Conservation (phyloP, 2,113 vertebrate genomes). For the Mormyrus iriodes region DNA sequence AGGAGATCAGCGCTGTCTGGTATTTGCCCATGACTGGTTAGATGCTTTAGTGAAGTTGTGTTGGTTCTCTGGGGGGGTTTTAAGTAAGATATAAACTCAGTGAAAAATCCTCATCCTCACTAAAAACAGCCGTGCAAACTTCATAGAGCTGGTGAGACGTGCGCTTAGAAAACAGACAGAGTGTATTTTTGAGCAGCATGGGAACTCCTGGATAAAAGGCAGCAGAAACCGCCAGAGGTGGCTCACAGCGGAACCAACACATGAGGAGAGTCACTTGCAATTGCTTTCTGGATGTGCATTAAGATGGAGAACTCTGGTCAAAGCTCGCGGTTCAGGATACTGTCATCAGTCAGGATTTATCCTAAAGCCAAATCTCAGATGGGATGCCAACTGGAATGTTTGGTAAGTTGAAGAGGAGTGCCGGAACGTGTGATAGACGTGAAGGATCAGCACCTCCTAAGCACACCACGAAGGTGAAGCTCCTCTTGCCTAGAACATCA, state of each 20-base stretch:
- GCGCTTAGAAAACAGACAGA: conserved; percentile 32
- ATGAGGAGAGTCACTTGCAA: neutral
- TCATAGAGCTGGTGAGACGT: conserved; percentile 9
- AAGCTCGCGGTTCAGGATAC: neutral
- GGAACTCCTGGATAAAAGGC: conserved; percentile 32
- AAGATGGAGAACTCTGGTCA: conserved; percentile 12
- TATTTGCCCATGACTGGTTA: neutral
- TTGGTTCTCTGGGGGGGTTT: neutral
- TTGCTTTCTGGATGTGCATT: neutral
- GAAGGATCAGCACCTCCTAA: neutral
- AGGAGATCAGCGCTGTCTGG: neutral
- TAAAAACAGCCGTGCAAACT: neutral
- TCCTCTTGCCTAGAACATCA: neutral
- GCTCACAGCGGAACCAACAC: conserved; percentile 34
- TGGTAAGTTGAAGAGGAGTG: neutral
- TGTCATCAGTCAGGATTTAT: neutral
- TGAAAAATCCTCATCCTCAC: neutral
- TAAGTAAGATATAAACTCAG: neutral
- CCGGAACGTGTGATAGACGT: neutral
- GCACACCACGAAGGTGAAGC: neutral
- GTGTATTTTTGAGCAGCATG: conserved; percentile 35
- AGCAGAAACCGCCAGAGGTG: conserved; percentile 34
- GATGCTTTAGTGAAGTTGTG: neutral
- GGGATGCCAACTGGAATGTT: neutral
- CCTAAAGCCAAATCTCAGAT: neutral